phyloP scores from a whole-genome alignment of 2,113 vertebrate genomes.

The Salvelinus namaycush region DNA sequence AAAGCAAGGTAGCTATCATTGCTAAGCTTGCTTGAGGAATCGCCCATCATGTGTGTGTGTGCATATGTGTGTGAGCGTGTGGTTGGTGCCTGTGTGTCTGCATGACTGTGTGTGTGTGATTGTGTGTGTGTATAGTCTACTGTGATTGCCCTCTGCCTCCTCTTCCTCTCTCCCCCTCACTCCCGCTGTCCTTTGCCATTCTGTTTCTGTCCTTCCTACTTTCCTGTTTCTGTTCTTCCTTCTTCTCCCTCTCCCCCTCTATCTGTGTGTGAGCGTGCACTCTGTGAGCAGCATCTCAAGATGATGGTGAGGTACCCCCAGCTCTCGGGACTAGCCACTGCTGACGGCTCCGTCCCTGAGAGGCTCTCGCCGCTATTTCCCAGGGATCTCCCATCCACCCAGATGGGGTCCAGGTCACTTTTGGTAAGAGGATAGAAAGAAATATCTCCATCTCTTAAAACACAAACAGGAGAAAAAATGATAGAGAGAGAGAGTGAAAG shows the following conservation, averaged over 20 bases:
- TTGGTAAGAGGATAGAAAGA: conserved; percentile 89
- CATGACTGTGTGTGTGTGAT: conserved; percentile 72
- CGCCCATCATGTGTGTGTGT: conserved; percentile 82
- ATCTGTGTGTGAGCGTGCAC: conserved; percentile 65
- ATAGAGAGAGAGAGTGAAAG: no score
- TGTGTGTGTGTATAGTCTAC: conserved; percentile 74
- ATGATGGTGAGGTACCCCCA: conserved; percentile 95
- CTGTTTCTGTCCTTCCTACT: conserved; percentile 62
- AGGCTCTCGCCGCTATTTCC: conserved; percentile 89
- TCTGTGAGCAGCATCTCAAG: conserved; percentile 78
- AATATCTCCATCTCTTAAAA: conserved; percentile 50
- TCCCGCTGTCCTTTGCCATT: conserved; percentile 61
- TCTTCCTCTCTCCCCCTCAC: conserved; percentile 12
- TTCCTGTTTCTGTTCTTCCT: conserved; percentile 63
- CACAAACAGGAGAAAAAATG: conserved; percentile 13
- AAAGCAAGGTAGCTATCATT: conserved; percentile 89
- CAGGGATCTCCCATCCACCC: conserved; percentile 92
- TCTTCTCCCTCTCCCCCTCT: conserved; percentile 46
- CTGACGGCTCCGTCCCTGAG: conserved; percentile 91
- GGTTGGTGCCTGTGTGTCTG: conserved; percentile 72
- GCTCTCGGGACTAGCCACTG: conserved; percentile 95
- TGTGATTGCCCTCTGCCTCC: conserved; percentile 58
- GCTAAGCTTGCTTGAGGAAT: conserved; percentile 92
- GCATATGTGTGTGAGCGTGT: conserved; percentile 24
- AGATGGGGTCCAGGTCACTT: conserved; percentile 94